Conservation (phyloP, 2,888 invertebrate species). For the Amblyteles armatorius region DNA sequence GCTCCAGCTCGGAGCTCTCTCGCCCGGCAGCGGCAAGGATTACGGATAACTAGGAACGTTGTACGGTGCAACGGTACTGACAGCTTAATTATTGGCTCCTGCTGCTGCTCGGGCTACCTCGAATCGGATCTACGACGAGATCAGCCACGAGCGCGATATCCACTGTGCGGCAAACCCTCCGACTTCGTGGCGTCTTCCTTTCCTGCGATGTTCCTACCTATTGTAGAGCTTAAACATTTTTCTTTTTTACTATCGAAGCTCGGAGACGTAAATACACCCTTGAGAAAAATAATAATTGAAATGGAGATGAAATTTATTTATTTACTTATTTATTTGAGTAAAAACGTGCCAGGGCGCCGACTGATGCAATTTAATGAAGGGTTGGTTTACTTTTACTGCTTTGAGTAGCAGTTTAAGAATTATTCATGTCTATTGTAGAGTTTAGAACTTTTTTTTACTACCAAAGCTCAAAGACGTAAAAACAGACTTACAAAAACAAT, state of each 20-base stretch:
- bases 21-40: constrained; percentile 35
- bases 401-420: too few relatives aligned
- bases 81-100: constrained; percentile 63
- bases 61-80: constrained; percentile 47
- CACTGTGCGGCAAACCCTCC: background rate
- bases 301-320: background rate
- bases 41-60: constrained; percentile 34
- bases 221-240: background rate
- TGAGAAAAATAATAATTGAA: background rate
- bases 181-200: background rate
- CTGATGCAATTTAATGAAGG: too few relatives aligned
- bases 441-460: background rate
- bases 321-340: too few relatives aligned
- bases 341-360: too few relatives aligned
- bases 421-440: background rate
- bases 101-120: constrained; percentile 22
- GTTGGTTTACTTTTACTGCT: too few relatives aligned
- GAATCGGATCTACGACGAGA: constrained; percentile 51
- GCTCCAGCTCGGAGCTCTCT: background rate
- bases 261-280: background rate
- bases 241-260: background rate
- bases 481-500: background rate
- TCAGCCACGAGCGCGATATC: constrained; percentile 18
- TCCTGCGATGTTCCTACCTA: background rate
- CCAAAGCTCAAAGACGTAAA: background rate